Base-by-base conservation (phyloP, 1,140 invertebrate genomes). In the Drosophila kanapiae region DNA sequence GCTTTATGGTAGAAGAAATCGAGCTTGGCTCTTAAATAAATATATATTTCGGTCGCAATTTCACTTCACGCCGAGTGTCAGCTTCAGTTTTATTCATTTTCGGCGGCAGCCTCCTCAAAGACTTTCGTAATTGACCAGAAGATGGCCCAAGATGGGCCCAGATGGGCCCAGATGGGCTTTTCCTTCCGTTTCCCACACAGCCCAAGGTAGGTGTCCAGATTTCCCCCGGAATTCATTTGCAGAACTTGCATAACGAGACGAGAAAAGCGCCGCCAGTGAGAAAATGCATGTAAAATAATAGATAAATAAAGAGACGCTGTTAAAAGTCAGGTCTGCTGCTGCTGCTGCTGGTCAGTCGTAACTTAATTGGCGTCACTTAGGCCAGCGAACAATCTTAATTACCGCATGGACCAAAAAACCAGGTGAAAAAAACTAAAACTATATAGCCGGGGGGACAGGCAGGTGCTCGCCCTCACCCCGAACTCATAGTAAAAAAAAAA, bases 321-420 rank as follows among this genome's bases (percentile, higher is more conserved):
- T 35, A 68, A 54, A 51, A 69, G 45, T 68, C 60, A 58, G 40
- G 61, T 27, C 45, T 29, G 6, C 38, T n/a, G 16, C 27, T n/a
- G 16, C 27, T n/a, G 49, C 29, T 11, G 31, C 54, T 56, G 74
- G 88, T 70, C 70, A 79, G 78, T 56, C 75, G 71, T 82, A 71
- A 71, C 85, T 90, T 88, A 88, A 88, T 88, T 88, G 85, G 81
- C 85, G 68, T 91, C 85, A 88, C 81, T 88, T 88, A 82, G 75
- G 82, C 70, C 65, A 56, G 47, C 68, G 54, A 63, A 68, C 78
- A 80, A 80, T 90, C 85, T 88, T 88, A 84, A 90, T 84, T 90
- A 88, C 85, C 80, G 74, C 74, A 78, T 69, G 64, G 56, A 59
- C 37, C 54, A 42, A 14, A 14, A 31, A 67, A 48, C 45, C 59